Base-by-base conservation (phyloP, 2,888 invertebrate species). In the Nematopogon swammerdamellus region DNA sequence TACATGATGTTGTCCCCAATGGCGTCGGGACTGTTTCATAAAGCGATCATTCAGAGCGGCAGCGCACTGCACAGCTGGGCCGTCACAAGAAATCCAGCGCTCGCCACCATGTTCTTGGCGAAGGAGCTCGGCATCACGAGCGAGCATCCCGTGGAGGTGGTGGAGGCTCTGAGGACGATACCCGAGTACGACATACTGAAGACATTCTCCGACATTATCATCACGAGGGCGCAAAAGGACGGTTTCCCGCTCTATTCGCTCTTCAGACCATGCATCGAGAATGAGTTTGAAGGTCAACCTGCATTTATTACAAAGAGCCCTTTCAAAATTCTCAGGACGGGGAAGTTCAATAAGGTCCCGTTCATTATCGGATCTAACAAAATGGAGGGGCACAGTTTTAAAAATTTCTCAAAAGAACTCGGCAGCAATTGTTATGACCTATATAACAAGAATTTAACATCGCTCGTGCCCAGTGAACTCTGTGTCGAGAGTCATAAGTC, bases 1-100 rank as follows among this genome's bases (percentile, higher is more conserved):
- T 65, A 71, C 18, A 68, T 81, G 64, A 72, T 74, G 63, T 56
- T 82, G 5, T 80, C 80, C 1, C 77, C 80, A 1, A 72, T 76
- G 70, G 75, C 80, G 4, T 55, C 63, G 17, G 79, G 79, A 18
- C 58, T 79, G 17, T 80, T 79, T 55, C 77, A 80, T 53, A 76
- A 73, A 60, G 75, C 70, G 5, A 72, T 80, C 30, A 63, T 75
- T 49, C 76, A 79, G 62, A 77, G 79, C 56, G 72, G 69, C 5
- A 67, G 72, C 56, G 75, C 76, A 18, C 59, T 77, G 30, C 74
- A 74, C 54, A 70, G 63, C 56, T 77, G 75, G 73, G 63, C 70
- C 16, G 51, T 77, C 48, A 53, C 62, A 2, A 72, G 67, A 56
- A 76, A 74, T 52, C 75, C 77, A 8, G 56, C 59, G 6, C 63